Conservation (phyloP, 35 echinoderm and acorn worm genomes). For the Heliocidaris tuberculata region DNA sequence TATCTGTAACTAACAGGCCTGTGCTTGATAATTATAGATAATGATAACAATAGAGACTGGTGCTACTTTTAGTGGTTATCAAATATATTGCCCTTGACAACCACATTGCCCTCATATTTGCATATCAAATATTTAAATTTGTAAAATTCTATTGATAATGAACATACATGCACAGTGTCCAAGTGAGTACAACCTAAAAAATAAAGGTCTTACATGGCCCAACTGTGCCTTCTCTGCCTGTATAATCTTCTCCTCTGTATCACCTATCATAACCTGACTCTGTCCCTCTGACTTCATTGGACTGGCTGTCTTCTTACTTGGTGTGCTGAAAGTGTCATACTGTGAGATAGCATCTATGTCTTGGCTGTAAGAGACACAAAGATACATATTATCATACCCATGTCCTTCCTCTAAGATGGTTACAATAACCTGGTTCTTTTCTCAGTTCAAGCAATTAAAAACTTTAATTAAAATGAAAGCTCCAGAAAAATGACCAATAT, state of each 20-base stretch:
- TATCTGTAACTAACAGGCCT: too few species aligned
- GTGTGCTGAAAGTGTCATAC: conserved; percentile 6
- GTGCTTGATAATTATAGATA: too few species aligned
- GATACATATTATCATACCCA: neutral
- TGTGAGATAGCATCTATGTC: conserved; percentile 51
- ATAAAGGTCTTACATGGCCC: conserved; percentile 61
- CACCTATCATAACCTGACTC: conserved; percentile 40
- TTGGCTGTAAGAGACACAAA: conserved; percentile 6
- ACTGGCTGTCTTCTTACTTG: neutral
- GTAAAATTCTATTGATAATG: neutral
- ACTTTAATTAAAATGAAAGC: too few species aligned
- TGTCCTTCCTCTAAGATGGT: neutral
- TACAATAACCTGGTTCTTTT: too few species aligned
- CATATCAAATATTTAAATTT: too few species aligned
- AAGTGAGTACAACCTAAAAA: neutral
- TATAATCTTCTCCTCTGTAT: conserved; percentile 64
- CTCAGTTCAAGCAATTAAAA: too few species aligned
- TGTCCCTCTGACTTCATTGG: conserved; percentile 22
- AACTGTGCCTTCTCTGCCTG: conserved; percentile 71
- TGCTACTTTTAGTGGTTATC: too few species aligned
- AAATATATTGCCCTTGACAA: too few species aligned
- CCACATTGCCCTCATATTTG: too few species aligned
- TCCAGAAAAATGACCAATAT: too few species aligned
- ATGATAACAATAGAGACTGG: too few species aligned
- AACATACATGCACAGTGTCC: neutral